Evolutionary conservation across 37 sponge, comb jelly and placozoan genomes (phyloP), one percentile per base, ranked within the genome.

Genomic region (Aphrocallistes beatrix): DNA sequence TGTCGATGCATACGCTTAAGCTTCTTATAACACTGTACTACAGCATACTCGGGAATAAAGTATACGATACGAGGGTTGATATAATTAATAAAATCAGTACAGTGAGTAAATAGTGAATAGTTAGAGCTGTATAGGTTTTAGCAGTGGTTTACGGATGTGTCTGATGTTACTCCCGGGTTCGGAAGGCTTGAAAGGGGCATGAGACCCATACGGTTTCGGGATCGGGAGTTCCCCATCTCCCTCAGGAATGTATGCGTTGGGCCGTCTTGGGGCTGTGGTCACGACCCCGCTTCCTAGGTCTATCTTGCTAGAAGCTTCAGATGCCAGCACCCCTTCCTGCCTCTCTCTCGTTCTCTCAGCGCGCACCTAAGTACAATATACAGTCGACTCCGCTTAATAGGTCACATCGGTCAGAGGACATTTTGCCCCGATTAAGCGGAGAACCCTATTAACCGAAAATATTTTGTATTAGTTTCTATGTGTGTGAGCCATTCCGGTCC

Each of bases 161-260:
- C 99, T 89, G 84, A 96, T 92, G 87, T 89, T 91, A 50, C 91
- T 87, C 19, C 99, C 99, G 40, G 91, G 94, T 81, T 88, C 88
- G 1, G 96, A 87, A 21, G 99, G 99, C 84, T 95, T 95, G 90
- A 98, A 98, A 37, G 99, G 99, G 21, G 99, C 99, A 13, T 90
- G 91, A 38, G 92, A 60, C 1, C 99, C 99, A 88, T 95, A 98
- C 13, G 99, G 99, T 82, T 93, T 92, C 0, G 99, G 96, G 19
- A 98, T 83, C 37, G 99, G 99, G 23, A 98, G 89, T 0, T 92
- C 94, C n/a, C 84, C 86, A 0, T 91, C 91, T 34, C 86, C 87
- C 30, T 92, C 90, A 10, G 99, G 99, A 17, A 98, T 84, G 86
- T 98, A 98, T 0, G 99, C 96, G 89, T 93, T 95, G 37, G 99